Base-by-base conservation (phyloP, 2,888 invertebrate species). In the Notocelia uddmanniana region DNA sequence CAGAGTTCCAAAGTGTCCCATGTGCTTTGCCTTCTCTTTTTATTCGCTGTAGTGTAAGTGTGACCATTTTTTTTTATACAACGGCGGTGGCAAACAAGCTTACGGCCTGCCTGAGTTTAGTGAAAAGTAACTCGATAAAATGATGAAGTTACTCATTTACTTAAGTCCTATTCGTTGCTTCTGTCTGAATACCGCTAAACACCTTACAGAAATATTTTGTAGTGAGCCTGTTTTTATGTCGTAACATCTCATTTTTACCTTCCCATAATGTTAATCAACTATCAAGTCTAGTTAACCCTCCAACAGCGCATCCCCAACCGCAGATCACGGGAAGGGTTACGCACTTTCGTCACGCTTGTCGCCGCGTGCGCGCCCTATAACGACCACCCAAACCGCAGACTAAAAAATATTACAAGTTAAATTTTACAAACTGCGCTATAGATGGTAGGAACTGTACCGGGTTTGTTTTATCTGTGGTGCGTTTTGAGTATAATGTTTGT, bases 261-360 rank as follows among this genome's bases (percentile, higher is more conserved):
- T 15, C 15, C 15, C 15, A 41, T 15, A 0, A 11, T 19, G 3
- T 19, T 50, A 45, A 48, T 26, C 13, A 82, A 86, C 78, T 79
- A 85, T 83, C 88, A 88, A 87, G 26, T 74, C 41, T 0, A 0
- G 0, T 62, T 0, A 0, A 1, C 63, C 77, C 21, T 19, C 48
- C 62, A 79, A 76, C 19, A 73, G 77, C 82, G 75, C 83, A 85
- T 86, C 89, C 89, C 89, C 81, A 83, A 86, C 89, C 90, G 77
- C 90, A 88, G 89, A 87, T 87, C 88, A 85, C 85, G 86, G 83
- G 89, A 91, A 91, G 92, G 92, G 92, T 92, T 92, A 90, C 91
- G 85, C 86, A 86, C 84, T 87, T 89, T 89, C 86, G 91, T 83
- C 89, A 91, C 89, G 91, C 85, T 85, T 88, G 88, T 89, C 89